Conservation (phyloP, 2,113 vertebrate species). For the Caretta caretta region DNA sequence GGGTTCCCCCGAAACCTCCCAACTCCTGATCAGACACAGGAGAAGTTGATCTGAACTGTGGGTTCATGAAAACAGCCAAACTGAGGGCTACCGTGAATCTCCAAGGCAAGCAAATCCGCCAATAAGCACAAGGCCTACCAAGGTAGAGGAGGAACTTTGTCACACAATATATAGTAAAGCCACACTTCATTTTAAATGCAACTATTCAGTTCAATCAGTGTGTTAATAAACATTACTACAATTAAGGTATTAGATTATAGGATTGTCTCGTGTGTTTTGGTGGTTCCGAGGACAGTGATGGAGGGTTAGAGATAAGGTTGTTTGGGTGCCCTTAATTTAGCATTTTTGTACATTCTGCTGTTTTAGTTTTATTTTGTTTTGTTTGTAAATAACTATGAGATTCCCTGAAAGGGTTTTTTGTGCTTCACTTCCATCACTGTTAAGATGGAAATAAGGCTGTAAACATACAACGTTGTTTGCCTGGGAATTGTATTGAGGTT, state of each 20-base stretch:
- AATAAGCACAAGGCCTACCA: too few relatives aligned
- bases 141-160: too few relatives aligned
- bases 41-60: too few relatives aligned
- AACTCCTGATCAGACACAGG: too few relatives aligned
- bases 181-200: background rate
- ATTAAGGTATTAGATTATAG: background rate
- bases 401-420: background rate
- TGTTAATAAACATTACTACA: background rate
- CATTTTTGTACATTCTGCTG: rapidly evolving
- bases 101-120: too few relatives aligned
- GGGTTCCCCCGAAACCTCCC: too few relatives aligned
- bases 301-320: background rate
- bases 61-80: too few relatives aligned
- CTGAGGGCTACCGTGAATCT: too few relatives aligned
- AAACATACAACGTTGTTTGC: too few relatives aligned
- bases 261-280: background rate
- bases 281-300: background rate
- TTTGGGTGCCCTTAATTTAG: background rate
- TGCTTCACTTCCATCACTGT: background rate
- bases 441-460: too few relatives aligned
- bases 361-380: rapidly evolving
- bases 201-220: background rate
- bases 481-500: background rate
- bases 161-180: background rate
- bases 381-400: background rate